Evolutionary conservation across 1,140 invertebrate species (phyloP), one percentile per base, ranked within the genome.

Genomic region (Dinoponera quadriceps): DNA sequence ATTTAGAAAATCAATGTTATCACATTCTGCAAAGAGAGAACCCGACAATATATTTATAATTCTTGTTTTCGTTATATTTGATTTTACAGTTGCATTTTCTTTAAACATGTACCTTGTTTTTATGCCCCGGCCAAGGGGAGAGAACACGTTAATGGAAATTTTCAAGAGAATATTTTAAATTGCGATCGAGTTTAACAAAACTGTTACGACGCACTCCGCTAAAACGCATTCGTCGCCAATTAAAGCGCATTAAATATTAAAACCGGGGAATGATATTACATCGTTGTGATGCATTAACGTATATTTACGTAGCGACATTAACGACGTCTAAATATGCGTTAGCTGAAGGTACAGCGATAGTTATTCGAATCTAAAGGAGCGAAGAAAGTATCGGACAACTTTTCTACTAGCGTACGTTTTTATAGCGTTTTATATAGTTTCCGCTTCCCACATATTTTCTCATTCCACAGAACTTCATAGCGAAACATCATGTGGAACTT

Each of bases 171-270:
- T 77, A 77, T 66, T 51, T n/a, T 57, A 44, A 22, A 54, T 55
- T 22, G 3, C 74, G 13, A 68, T 78, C 75, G 11, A 55, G 29
- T 55, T 69, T 69, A 69, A 69, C n/a, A 51, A 78, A 69, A 78
- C 55, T 25, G 49, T 69, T 66, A 77, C 48, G 44, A 38, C 38
- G 18, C 20, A 44, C 18, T 27, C 74, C 49, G n/a, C 48, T 78
- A 55, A n/a, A 78, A 78, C 18, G 16, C 22, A 78, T 74, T 62
- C 72, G 55, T 74, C 60, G 59, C 5, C 75, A 69, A 78, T 78
- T 78, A 69, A 78, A 78, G 63, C 22, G 48, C 16, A 78, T 66
- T 68, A 78, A 78, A 68, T 78, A 69, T 68, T 78, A 68, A 78
- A 78, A 55, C 29, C 29, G 22, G 20, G 29, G 20, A 25, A 44